Percentiles rank a stretch among this genome's conserved stretches.
Evolutionary conservation across 2,888 invertebrate genomes (phyloP).

Genomic region (Aphidius colemani): DNA sequence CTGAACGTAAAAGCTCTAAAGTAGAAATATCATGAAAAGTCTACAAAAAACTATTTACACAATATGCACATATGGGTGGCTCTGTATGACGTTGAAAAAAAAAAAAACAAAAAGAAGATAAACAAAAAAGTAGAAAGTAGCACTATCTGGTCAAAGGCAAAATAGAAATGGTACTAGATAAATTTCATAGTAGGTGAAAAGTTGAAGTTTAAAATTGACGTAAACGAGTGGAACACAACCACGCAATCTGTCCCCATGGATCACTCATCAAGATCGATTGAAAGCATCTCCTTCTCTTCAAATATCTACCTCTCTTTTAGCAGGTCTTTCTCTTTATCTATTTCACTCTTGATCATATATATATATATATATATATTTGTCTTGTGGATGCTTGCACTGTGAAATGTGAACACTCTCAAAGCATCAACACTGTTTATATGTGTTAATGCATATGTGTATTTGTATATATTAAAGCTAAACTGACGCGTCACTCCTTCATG

Average conservation of each 20-base stretch:
- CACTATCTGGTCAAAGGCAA: not conserved
- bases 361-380: not conserved
- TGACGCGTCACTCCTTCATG: slow-evolving; percentile 26
- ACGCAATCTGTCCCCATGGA: slow-evolving; percentile 28
- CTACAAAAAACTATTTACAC: too few species aligned
- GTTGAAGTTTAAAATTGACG: slow-evolving; percentile 6
- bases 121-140: not conserved
- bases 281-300: slow-evolving; percentile 21
- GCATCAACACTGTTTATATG: slow-evolving; percentile 1
- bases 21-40: too few species aligned
- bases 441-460: not conserved
- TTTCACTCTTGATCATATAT: slow-evolving; percentile 5
- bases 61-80: not conserved
- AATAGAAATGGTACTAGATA: not conserved
- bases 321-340: slow-evolving; percentile 3
- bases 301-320: not conserved
- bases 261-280: slow-evolving; percentile 32
- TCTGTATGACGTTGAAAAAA: not conserved
- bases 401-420: slow-evolving; percentile 15
- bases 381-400: not conserved
- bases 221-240: slow-evolving; percentile 23
- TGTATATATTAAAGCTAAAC: not conserved
- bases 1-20: too few species aligned
- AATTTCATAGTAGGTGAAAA: not conserved
- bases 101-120: too few species aligned